phyloP scores from a whole-genome alignment of 2,888 invertebrate species.

The Troides aeacus region DNA sequence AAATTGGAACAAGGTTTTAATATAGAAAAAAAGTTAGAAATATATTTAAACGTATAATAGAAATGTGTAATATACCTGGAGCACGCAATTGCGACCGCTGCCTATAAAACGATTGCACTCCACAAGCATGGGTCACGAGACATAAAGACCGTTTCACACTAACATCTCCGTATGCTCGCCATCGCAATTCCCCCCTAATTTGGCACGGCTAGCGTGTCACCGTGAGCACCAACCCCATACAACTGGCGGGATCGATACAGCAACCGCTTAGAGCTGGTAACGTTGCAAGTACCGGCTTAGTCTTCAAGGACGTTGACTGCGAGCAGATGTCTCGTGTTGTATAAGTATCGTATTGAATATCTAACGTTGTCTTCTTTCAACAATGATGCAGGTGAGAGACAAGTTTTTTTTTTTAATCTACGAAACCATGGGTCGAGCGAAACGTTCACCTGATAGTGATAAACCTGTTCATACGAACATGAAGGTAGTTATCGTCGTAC shows the following conservation, averaged over 20 bases:
- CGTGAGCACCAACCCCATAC: slow-evolving; percentile 44
- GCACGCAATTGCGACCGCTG: slow-evolving; percentile 18
- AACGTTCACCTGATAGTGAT: no score
- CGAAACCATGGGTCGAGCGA: no score
- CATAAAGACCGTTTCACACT: slow-evolving; percentile 25
- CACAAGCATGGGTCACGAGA: slow-evolving; percentile 19
- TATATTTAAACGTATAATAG: neutral
- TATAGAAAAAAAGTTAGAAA: neutral
- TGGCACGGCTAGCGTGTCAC: slow-evolving; percentile 61
- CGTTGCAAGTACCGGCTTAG: slow-evolving; percentile 40
- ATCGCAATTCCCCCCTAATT: slow-evolving; percentile 49
- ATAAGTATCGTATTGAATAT: neutral
- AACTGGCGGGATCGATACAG: slow-evolving; percentile 43
- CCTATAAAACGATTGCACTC: slow-evolving; percentile 4
- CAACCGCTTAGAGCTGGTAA: slow-evolving; percentile 35
- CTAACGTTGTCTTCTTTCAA: neutral
- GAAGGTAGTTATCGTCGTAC: no score
- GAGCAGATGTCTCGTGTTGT: slow-evolving; percentile 33
- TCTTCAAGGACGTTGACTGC: slow-evolving; percentile 38
- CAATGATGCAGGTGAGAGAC: no score
- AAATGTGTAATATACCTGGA: slow-evolving; percentile 13
- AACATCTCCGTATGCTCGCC: slow-evolving; percentile 32
- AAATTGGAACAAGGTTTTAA: slow-evolving; percentile 14
- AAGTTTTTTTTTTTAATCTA: neutral
- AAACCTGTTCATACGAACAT: no score